Conservation (phyloP, 1,140 invertebrate species). For the Calliphora vicina region DNA sequence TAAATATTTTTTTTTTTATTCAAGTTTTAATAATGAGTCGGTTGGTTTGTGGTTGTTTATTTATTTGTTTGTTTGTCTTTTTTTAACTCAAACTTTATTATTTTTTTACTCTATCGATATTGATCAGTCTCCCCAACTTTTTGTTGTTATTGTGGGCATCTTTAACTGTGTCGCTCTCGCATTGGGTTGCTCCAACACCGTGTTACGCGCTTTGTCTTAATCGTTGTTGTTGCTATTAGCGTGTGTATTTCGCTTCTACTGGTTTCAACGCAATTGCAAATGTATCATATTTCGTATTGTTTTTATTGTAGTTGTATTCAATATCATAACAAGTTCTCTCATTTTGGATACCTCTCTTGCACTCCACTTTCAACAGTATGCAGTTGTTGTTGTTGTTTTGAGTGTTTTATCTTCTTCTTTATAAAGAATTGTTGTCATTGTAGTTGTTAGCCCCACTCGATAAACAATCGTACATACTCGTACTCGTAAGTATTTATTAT, state of each 20-base stretch:
- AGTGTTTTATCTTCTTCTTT: neutral
- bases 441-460: neutral
- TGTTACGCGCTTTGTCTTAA: neutral
- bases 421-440: too few species aligned
- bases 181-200: neutral
- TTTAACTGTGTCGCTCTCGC: neutral
- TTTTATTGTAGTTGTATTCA: neutral
- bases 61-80: constrained; percentile 5
- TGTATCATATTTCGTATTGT: neutral
- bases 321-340: neutral
- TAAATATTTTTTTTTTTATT: constrained; percentile 1
- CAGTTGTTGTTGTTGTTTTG: neutral
- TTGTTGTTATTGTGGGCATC: neutral
- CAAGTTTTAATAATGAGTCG: neutral
- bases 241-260: neutral
- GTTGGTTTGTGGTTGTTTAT: neutral
- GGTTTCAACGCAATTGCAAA: neutral
- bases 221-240: neutral
- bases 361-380: neutral
- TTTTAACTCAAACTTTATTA: constrained; percentile 14
- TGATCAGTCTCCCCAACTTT: too few species aligned
- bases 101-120: neutral
- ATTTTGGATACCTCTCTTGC: neutral
- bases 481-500: neutral
- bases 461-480: neutral